Base-by-base conservation (phyloP, 2,113 vertebrate genomes). In the Coregonus clupeaformis region DNA sequence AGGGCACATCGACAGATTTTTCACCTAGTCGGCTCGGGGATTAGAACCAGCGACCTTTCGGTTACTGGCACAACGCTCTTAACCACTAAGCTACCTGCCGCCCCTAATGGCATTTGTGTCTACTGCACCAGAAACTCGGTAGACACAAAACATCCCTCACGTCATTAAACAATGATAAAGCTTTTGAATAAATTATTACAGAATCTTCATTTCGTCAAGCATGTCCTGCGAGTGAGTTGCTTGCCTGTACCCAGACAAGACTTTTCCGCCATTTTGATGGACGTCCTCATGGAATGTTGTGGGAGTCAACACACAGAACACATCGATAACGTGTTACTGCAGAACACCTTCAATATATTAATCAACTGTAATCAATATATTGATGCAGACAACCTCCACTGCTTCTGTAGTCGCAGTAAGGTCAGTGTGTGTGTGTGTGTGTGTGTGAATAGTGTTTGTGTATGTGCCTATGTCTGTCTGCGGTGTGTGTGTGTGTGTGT, bases 271-370 rank as follows among this genome's bases (percentile, higher is more conserved):
- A 11, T 42, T 42, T 42, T 42, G 36, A 42, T 11, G 36, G 36
- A 36, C 7, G 7, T 9, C 36, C 7, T 36, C 36, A 9, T 36
- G 36, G 36, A 36, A 36, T 36, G 36, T 36, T 36, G 36, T 36
- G 36, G 2, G 9, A 42, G 36, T 42, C 36, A 42, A 42, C 36
- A 55, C 52, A 55, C 52, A 1, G 52, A 55, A 70, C 12, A 30
- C 45, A 45, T 32, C 52, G 22, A 69, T 52, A 73, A 49, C 65
- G 62, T 55, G 72, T 82, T 77, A 55, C 52, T 49, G 77, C 71
- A 77, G 65, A 79, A 80, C 55, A 73, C 2, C 76, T 84, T 86
- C 25, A 77, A 81, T 87, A 42, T 87, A 86, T 88, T 82, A 65
- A 55, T 55, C 13, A 16, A 13, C 88, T 86, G 63, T 49, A 55